phyloP scores from a whole-genome alignment of 2,797 vertebrate genomes.

The Helicolenus hilgendorfi region DNA sequence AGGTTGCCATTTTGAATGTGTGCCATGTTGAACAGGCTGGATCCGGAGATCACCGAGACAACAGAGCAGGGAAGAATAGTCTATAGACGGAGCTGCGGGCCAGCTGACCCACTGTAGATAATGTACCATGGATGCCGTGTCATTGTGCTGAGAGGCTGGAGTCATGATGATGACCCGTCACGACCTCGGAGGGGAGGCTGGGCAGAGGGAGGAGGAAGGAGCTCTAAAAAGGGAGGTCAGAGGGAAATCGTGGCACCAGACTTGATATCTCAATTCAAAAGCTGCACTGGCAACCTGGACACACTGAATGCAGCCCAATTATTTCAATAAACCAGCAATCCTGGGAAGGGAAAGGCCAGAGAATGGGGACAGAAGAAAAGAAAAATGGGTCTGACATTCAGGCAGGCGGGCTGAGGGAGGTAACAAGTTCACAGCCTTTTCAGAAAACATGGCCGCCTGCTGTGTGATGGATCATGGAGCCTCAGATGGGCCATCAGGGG shows the following conservation, averaged over 20 bases:
- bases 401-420: conserved; percentile 66
- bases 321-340: conserved; percentile 58
- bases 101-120: conserved; percentile 76
- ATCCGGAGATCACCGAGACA: conserved; percentile 72
- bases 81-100: conserved; percentile 61
- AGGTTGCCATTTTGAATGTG: conserved; percentile 80
- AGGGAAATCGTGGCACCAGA: conserved; percentile 59
- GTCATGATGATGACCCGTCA: conserved; percentile 70
- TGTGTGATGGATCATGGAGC: conserved; percentile 79
- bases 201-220: conserved; percentile 42
- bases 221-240: conserved; percentile 62
- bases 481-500: conserved; percentile 58
- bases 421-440: conserved; percentile 84
- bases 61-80: conserved; percentile 65
- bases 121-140: conserved; percentile 68
- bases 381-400: conserved; percentile 82
- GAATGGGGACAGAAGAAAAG: conserved; percentile 50
- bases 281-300: conserved; percentile 59
- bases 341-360: conserved; percentile 56
- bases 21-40: conserved; percentile 75
- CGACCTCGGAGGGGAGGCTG: conserved; percentile 28
- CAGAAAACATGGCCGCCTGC: conserved; percentile 77
- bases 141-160: conserved; percentile 63
- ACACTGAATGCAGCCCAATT: conserved; percentile 71
- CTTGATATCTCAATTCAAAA: conserved; percentile 74